A percentile compares a stretch with the other conserved stretches of the same genome.
Evolutionary conservation across 2,113 vertebrate genomes (phyloP).

Genomic region (Speoplatyrhinus poulsoni): DNA sequence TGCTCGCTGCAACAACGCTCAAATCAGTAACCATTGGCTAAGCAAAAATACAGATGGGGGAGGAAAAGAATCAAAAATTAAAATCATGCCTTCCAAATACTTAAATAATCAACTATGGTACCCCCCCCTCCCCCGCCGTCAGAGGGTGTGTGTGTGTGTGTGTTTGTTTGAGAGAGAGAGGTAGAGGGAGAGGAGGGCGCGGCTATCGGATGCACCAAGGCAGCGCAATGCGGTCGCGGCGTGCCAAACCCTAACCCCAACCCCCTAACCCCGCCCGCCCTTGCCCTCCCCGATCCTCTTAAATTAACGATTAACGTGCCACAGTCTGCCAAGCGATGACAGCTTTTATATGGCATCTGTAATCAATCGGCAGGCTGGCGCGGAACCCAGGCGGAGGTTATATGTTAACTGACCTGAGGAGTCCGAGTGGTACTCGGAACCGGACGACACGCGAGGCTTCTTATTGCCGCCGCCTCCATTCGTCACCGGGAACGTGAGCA

Average conservation of each 20-base stretch:
- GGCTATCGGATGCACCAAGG: conserved; percentile 66
- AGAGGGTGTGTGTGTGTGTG: too few species aligned
- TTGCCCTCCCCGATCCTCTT: background rate
- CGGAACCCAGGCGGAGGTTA: too few species aligned
- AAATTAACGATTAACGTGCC: background rate
- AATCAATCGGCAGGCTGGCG: too few species aligned
- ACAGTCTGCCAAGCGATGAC: background rate
- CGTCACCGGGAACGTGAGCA: conserved; percentile 82
- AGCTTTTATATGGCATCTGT: too few species aligned
- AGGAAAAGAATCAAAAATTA: too few species aligned
- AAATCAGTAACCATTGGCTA: too few species aligned
- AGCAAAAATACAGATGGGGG: too few species aligned
- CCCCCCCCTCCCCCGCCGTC: too few species aligned
- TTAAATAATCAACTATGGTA: too few species aligned
- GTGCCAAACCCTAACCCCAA: background rate
- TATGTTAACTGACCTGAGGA: conserved; percentile 86
- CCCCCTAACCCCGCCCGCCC: background rate
- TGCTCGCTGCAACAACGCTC: too few species aligned
- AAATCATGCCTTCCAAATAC: too few species aligned
- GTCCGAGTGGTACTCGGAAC: conserved; percentile 90
- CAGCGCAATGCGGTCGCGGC: conserved; percentile 70
- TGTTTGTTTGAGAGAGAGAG: conserved; percentile 25
- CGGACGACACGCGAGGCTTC: conserved; percentile 84
- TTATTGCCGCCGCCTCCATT: conserved; percentile 74
- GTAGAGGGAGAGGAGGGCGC: background rate